Conservation (phyloP, 2,888 invertebrate genomes). For the Rhyacophila evoluta region DNA sequence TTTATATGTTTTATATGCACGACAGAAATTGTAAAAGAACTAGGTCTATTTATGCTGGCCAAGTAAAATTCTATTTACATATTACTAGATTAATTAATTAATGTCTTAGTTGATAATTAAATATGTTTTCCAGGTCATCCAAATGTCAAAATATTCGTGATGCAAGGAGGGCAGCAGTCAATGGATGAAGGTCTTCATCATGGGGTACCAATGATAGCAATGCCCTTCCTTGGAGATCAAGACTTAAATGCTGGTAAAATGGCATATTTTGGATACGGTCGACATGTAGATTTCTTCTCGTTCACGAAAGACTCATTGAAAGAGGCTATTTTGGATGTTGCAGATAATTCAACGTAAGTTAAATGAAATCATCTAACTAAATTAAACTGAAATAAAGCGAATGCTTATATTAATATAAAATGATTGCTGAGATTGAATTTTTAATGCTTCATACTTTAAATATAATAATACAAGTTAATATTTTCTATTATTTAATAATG, state of each 20-base stretch:
- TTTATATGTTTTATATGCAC: no score
- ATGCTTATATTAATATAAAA: neutral
- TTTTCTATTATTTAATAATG: no score
- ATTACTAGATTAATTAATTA: no score
- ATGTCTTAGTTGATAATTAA: no score
- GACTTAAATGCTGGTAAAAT: conserved; percentile 41
- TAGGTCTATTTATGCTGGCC: no score
- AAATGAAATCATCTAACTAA: neutral
- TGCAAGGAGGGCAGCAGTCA: conserved; percentile 52
- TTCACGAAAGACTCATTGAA: conserved; percentile 33
- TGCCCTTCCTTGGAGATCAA: conserved; percentile 52
- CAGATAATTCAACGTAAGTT: conserved; percentile 21
- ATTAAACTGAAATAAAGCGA: neutral
- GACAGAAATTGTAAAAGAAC: no score
- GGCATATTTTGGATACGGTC: conserved; percentile 25
- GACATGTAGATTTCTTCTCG: neutral
- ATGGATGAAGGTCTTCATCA: conserved; percentile 52
- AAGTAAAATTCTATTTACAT: no score
- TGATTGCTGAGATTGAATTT: no score
- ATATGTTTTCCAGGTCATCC: conserved; percentile 47
- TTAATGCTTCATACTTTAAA: no score
- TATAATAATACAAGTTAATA: no score
- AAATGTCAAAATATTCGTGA: conserved; percentile 51
- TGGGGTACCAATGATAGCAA: conserved; percentile 49
- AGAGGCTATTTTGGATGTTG: conserved; percentile 13